These are phyloP conservation scores for Achlya flavicornis DNA, from an alignment of 2,888 invertebrate species.

Conservation along the genomic window DNA sequence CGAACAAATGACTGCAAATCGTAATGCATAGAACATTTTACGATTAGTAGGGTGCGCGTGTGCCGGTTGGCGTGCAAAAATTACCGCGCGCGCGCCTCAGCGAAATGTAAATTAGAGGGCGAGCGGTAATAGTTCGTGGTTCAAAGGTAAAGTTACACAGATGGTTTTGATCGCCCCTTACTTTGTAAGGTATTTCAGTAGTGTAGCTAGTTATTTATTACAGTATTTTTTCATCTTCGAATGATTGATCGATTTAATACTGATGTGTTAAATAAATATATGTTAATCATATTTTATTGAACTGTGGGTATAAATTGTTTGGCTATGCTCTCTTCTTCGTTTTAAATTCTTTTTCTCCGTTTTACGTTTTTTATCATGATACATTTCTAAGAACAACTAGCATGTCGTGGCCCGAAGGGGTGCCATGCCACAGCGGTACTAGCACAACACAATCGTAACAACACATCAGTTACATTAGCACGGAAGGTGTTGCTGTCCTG, in stretches of 20 bases:
- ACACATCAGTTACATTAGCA: slow-evolving; percentile 71
- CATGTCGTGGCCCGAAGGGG: neutral
- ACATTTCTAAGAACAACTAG: neutral
- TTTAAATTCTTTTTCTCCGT: too few relatives aligned
- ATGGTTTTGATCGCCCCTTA: slow-evolving; percentile 5
- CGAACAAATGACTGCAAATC: slow-evolving; percentile 1
- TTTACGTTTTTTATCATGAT: neutral
- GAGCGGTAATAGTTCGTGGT: slow-evolving; percentile 42
- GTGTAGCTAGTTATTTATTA: neutral
- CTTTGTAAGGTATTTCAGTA: neutral
- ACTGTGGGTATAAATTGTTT: too few relatives aligned
- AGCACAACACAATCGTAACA: slow-evolving; percentile 53
- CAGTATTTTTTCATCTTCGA: neutral
- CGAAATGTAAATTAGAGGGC: slow-evolving; percentile 61
- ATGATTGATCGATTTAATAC: too few relatives aligned
- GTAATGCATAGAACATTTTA: slow-evolving; percentile 7
- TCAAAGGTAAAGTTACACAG: slow-evolving; percentile 34
- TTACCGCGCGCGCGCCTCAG: slow-evolving; percentile 54
- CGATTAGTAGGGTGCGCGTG: slow-evolving; percentile 40
- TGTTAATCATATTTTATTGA: neutral
- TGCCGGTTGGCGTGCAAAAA: slow-evolving; percentile 55
- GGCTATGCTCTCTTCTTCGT: too few relatives aligned
- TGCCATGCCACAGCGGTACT: neutral
- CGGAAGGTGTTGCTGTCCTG: slow-evolving; percentile 67
- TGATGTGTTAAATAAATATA: neutral